Base-by-base conservation (phyloP, 2,113 vertebrate species). In the Aptenodytes forsteri region DNA sequence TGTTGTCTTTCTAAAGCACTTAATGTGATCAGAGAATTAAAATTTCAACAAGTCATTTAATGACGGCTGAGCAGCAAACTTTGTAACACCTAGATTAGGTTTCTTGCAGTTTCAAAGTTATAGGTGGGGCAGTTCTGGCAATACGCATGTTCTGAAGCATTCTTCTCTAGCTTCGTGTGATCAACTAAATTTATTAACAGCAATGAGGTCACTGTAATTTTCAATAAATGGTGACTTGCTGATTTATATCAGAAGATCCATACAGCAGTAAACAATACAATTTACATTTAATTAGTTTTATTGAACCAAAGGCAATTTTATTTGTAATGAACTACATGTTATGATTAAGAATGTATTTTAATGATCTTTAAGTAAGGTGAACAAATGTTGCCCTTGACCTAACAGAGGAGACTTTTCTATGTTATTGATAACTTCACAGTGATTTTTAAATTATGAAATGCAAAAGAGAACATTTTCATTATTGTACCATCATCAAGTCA, bases 271-370 rank as follows among this genome's bases (percentile, higher is more conserved):
- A 99, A 99, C 98, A 98, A 98, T 98, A 98, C 98, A 98, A 98
- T 99, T 99, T 99, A 98, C 98, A 98, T 99, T 99, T 99, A 99
- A 99, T 99, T 99, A 98, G 98, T 99, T 99, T 99, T 99, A 99
- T 99, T 99, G 99, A 99, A 98, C 98, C 71, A 95, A 96, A 96
- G 97, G 98, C 98, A 98, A 92, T 99, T 99, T 99, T 98, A 98
- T 99, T 98, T 98, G 98, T 98, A 98, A 98, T 98, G 98, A 98
- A 98, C 97, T 98, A 93, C 97, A 98, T 97, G 98, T 98, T 99
- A 99, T 99, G 99, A 99, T 99, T 98, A 98, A 99, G 97, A 97
- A 98, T 98, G 98, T 98, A 98, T 98, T 99, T 98, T 98, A 99
- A 99, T 98, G 98, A 99, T 98, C 98, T 99, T 98, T 98, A 99